phyloP scores from a whole-genome alignment of 37 sponge, comb jelly and placozoan species.

The Geodia barretti region DNA sequence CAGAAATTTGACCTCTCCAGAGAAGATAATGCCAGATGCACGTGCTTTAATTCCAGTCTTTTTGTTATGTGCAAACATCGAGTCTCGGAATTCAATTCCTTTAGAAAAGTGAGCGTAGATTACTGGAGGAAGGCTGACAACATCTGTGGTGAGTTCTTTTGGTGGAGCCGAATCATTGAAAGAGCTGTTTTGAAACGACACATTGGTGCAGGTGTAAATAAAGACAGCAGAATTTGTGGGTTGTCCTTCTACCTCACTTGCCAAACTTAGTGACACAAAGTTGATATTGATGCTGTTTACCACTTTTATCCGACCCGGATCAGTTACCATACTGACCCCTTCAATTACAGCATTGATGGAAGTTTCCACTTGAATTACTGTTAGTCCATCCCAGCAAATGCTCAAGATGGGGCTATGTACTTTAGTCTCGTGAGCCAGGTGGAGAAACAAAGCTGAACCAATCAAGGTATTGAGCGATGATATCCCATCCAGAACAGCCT shows the following conservation, averaged over 20 bases:
- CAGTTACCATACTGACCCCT: too few relatives aligned
- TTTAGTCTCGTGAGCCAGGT: not conserved
- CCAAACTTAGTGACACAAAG: too few relatives aligned
- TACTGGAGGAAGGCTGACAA: not conserved
- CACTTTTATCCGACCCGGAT: too few relatives aligned
- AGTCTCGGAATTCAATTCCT: not conserved
- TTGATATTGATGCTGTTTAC: too few relatives aligned
- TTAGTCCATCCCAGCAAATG: too few relatives aligned
- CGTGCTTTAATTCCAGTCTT: not conserved
- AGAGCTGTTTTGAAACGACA: not conserved
- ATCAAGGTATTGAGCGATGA: not conserved
- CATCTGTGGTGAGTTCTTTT: not conserved
- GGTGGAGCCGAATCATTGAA: not conserved
- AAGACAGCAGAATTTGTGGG: too few relatives aligned
- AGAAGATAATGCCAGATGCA: not conserved
- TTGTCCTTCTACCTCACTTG: too few relatives aligned
- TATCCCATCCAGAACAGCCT: not conserved
- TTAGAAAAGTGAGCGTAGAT: not conserved
- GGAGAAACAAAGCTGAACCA: not conserved
- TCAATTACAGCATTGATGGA: too few relatives aligned
- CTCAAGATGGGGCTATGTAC: too few relatives aligned
- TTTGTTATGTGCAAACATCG: not conserved
- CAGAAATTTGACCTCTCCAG: not conserved
- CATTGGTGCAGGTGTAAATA: not conserved
- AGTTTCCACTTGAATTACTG: too few relatives aligned